Conservation (phyloP, 2,797 vertebrate species). For the Coregonus sp. region DNA sequence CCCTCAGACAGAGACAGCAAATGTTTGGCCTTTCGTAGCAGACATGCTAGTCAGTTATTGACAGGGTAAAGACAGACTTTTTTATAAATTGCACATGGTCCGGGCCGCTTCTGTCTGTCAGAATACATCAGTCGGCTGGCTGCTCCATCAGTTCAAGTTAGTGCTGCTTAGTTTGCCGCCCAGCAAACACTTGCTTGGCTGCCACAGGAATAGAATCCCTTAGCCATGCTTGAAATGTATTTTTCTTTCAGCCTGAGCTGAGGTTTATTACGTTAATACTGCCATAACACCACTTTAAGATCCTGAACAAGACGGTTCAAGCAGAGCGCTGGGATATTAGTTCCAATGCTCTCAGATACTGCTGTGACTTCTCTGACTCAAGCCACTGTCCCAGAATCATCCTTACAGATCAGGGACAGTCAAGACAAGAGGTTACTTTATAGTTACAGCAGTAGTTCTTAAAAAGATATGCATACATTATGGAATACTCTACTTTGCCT, state of each 20-base stretch:
- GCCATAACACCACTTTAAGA: constrained; percentile 43
- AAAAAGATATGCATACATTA: too few relatives aligned
- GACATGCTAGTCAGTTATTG: constrained; percentile 65
- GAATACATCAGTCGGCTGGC: constrained; percentile 71
- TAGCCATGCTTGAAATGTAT: constrained; percentile 72
- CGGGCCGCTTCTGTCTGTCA: constrained; percentile 59
- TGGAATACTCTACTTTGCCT: too few relatives aligned
- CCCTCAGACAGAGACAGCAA: constrained; percentile 41
- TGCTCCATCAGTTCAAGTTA: constrained; percentile 73
- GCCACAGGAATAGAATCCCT: constrained; percentile 58
- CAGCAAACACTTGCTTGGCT: constrained; percentile 17
- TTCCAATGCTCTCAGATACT: constrained; percentile 50
- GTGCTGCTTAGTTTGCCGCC: constrained; percentile 38
- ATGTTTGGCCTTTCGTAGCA: constrained; percentile 47
- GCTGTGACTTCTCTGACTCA: constrained; percentile 26
- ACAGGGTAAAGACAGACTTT: constrained; percentile 62
- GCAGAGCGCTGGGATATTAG: constrained; percentile 62
- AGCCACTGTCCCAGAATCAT: neutral
- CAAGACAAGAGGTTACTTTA: neutral
- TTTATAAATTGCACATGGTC: constrained; percentile 71
- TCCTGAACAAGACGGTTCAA: constrained; percentile 58
- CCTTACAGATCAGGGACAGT: constrained; percentile 20
- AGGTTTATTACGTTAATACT: constrained; percentile 65
- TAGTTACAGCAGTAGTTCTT: neutral
- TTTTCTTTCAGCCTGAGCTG: constrained; percentile 64